These are phyloP conservation scores for Myotis pilosus DNA, from an alignment of 2,797 vertebrate genomes.

Conservation along the genomic window DNA sequence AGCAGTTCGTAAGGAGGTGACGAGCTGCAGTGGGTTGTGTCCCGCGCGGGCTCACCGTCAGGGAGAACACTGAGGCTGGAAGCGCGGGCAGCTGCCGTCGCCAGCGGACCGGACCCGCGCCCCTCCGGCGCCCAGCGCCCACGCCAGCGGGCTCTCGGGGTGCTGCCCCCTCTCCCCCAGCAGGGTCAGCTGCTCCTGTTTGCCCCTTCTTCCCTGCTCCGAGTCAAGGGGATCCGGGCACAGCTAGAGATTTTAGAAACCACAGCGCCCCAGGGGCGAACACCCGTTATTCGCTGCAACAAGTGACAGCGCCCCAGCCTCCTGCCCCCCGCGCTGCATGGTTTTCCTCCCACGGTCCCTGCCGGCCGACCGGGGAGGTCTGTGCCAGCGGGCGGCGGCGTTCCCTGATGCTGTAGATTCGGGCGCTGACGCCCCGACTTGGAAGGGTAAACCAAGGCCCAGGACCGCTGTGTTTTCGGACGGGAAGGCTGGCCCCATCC, in stretches of 20 bases:
- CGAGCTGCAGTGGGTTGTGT: slow-evolving; percentile 10
- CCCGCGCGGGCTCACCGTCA: not conserved
- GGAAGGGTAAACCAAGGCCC: not conserved
- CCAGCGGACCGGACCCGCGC: slow-evolving; percentile 40
- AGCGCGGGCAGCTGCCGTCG: slow-evolving; percentile 61
- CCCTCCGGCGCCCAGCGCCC: not conserved
- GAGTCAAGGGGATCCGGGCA: not conserved
- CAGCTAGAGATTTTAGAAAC: not conserved
- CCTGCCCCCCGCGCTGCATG: not conserved
- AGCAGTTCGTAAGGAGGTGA: slow-evolving; percentile 51
- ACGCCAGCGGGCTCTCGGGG: not conserved
- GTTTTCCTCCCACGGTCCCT: slow-evolving; percentile 13
- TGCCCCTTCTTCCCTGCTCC: not conserved
- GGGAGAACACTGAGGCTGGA: slow-evolving; percentile 23
- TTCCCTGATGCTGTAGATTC: not conserved
- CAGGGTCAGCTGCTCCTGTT: not conserved
- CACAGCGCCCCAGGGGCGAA: not conserved
- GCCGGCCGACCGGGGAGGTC: not conserved
- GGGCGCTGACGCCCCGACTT: not conserved
- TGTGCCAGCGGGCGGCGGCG: not conserved
- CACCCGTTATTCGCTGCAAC: slow-evolving; percentile 56
- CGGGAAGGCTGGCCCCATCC: not conserved
- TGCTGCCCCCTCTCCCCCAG: not conserved
- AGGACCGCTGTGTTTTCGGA: not conserved
- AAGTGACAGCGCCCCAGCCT: slow-evolving; percentile 56